Percentiles rank a stretch among this genome's conserved stretches.
These are phyloP conservation scores for Polydrusus tereticollis DNA, from an alignment of 2,888 invertebrate species.

Conservation along the genomic window DNA sequence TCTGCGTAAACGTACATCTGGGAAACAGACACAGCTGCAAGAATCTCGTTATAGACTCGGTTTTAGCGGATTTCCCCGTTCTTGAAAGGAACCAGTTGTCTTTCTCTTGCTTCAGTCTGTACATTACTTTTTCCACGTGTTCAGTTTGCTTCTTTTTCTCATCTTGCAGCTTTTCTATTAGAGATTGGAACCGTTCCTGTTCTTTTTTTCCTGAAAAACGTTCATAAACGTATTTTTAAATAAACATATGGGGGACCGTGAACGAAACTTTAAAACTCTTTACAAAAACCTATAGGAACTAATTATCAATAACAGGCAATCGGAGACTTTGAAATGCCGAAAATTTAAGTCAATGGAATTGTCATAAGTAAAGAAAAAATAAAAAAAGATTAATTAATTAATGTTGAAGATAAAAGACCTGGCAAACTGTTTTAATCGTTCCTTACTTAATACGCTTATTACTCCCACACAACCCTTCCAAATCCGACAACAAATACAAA, in stretches of 20 bases:
- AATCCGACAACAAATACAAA: too few relatives aligned
- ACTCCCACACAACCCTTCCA: too few relatives aligned
- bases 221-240: neutral
- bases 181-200: slow-evolving; percentile 87
- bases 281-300: too few relatives aligned
- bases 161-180: slow-evolving; percentile 94
- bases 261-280: too few relatives aligned
- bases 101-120: slow-evolving; percentile 81
- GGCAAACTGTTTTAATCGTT: too few relatives aligned
- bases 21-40: slow-evolving; percentile 97
- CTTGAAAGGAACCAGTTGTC: slow-evolving; percentile 88
- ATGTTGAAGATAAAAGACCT: too few relatives aligned
- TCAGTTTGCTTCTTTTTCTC: slow-evolving; percentile 94
- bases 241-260: neutral
- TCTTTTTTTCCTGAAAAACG: slow-evolving; percentile 82
- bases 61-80: slow-evolving; percentile 90
- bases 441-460: too few relatives aligned
- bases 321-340: too few relatives aligned
- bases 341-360: too few relatives aligned
- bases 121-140: slow-evolving; percentile 91
- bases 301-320: neutral
- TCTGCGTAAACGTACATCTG: slow-evolving; percentile 94
- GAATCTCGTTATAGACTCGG: slow-evolving; percentile 96
- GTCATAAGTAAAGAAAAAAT: too few relatives aligned
- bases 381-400: too few relatives aligned